A percentile compares a stretch with the other conserved stretches of the same genome.
Evolutionary conservation across 2,113 vertebrate genomes (phyloP).

Genomic region (Quiscalus mexicanus): DNA sequence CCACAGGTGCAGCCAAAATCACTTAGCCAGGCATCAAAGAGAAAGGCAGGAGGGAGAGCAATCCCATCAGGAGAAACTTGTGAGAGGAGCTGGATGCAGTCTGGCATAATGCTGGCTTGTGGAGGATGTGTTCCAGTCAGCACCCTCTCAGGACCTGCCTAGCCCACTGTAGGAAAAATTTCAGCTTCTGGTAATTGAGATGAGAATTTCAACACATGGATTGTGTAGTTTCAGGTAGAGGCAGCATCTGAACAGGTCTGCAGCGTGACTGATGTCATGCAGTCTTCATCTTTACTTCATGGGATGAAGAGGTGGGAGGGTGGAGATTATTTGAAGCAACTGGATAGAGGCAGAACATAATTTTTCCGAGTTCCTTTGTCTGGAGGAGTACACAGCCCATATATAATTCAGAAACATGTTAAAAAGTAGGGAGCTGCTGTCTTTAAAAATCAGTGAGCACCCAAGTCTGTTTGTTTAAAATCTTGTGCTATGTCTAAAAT

Average conservation of each 20-base stretch:
- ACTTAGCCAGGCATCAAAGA: neutral
- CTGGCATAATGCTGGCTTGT: neutral
- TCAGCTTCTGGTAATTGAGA: neutral
- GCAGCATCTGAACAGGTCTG: neutral
- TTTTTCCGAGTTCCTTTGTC: constrained; percentile 23
- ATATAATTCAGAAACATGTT: neutral
- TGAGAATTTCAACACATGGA: neutral
- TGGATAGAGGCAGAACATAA: neutral
- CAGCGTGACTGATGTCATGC: rapidly evolving
- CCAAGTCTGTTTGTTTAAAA: neutral
- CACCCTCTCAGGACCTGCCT: neutral
- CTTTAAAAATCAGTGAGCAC: neutral
- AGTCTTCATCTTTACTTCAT: constrained; percentile 18
- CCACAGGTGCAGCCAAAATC: neutral
- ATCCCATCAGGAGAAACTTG: neutral
- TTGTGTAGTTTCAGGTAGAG: neutral
- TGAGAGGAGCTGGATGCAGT: neutral
- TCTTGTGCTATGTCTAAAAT: neutral
- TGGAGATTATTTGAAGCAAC: neutral
- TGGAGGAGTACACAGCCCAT: neutral
- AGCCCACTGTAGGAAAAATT: neutral
- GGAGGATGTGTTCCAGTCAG: neutral
- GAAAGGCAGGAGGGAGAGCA: neutral
- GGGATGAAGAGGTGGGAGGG: neutral
- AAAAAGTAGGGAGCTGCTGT: neutral